Base-by-base conservation (phyloP, 2,888 invertebrate species). In the Ommatoiulus sabulosus region DNA sequence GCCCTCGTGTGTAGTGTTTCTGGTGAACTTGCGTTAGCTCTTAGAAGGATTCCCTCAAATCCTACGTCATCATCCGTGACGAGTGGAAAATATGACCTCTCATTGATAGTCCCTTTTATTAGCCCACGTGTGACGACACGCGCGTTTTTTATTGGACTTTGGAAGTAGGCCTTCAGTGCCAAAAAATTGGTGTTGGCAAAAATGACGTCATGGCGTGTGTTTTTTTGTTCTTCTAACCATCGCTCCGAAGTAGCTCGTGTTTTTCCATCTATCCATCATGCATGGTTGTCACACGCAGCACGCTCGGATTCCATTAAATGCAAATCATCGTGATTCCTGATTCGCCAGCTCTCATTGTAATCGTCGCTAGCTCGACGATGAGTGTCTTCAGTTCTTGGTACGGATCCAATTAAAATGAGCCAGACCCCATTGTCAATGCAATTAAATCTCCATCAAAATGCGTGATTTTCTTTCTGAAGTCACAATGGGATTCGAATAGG, bases 361-460 rank as follows among this genome's bases (percentile, higher is more conserved):
- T 24, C 72, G 10, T n/a, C 63, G 20, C 63, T 63, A 20, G 10
- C 63, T 63, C 5, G 4, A 20, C 17, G 72, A 24, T 72, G 24
- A 72, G 72, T 72, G 24, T 72, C 72, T 72, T 20, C 72, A 24
- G 72, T 72, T 72, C 72, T 72, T 72, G 72, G 72, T 72, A 72
- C 72, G 72, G 24, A 24, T 72, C 72, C 24, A 72, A 72, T 72
- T 72, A 72, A 24, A 24, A 10, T 72, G 24, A 72, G 24, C 24
- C 1, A 72, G 72, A 24, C 10, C 72, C 24, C 1, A 72, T 72
- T 72, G 72, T 72, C 24, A 72, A 24, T 8, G 72, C 72, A 72
- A 72, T 72, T 72, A 72, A 72, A 72, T 20, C 24, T 24, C 72
- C 72, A 72, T 72, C 72, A 72, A 24, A n/a, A 72, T 10, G 24